Evolutionary conservation across 2,888 invertebrate species (phyloP).

Genomic region (Bugulina stolonifera): DNA sequence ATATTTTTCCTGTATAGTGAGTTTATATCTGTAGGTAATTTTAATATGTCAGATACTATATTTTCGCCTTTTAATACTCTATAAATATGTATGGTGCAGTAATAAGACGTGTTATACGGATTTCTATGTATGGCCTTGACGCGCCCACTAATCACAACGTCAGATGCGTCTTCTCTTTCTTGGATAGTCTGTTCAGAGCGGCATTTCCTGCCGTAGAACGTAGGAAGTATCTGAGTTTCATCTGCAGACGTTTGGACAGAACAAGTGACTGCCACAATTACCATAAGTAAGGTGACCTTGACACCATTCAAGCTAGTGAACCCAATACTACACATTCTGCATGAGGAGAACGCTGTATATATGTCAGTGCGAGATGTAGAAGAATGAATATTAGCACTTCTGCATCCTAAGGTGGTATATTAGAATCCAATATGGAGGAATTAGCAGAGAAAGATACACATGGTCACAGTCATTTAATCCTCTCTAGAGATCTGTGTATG

Average conservation of each 20-base stretch:
- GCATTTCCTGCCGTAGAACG: not conserved
- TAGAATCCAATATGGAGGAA: too few relatives aligned
- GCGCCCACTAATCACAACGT: conserved; percentile 6
- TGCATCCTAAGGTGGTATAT: too few relatives aligned
- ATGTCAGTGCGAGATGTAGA: too few relatives aligned
- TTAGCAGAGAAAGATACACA: too few relatives aligned
- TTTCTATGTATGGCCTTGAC: conserved; percentile 5
- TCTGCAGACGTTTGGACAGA: too few relatives aligned
- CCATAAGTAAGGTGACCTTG: too few relatives aligned
- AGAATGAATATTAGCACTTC: too few relatives aligned
- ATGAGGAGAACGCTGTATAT: too few relatives aligned
- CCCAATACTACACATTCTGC: too few relatives aligned
- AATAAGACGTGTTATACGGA: not conserved
- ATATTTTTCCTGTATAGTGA: conserved; percentile 4
- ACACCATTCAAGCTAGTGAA: too few relatives aligned
- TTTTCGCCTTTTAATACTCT: not conserved
- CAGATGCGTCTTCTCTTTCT: not conserved
- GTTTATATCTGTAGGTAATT: not conserved
- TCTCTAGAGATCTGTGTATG: not conserved
- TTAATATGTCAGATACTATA: not conserved
- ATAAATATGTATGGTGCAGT: not conserved
- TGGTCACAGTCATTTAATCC: too few relatives aligned
- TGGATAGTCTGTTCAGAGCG: not conserved
- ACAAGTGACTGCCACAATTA: too few relatives aligned
- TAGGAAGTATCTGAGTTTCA: not conserved